Evolutionary conservation across 2,113 vertebrate species (phyloP).

Genomic region (Lonchura striata): DNA sequence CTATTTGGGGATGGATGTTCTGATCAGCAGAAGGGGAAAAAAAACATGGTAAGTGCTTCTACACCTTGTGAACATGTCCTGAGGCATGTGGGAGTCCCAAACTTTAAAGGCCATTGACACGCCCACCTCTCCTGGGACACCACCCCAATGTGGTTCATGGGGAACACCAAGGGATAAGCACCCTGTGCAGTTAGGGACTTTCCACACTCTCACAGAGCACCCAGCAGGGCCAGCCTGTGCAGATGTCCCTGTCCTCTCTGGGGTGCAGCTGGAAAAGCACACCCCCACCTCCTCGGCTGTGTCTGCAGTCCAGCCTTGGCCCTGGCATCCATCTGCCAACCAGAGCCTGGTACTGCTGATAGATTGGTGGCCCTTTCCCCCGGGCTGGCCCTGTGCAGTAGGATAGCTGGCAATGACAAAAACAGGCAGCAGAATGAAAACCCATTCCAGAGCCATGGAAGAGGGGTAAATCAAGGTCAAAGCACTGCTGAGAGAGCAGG

Average conservation of each 20-base stretch:
- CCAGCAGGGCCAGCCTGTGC: background rate
- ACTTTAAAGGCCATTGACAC: fast-evolving
- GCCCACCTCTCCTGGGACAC: background rate
- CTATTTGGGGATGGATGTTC: fast-evolving
- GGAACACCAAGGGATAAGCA: background rate
- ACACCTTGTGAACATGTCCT: background rate
- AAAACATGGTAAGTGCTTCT: fast-evolving
- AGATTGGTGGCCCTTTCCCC: background rate
- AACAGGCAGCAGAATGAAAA: fast-evolving
- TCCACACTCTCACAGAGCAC: background rate
- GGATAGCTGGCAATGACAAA: background rate
- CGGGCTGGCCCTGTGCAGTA: background rate
- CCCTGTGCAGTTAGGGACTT: background rate
- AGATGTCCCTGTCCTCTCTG: background rate
- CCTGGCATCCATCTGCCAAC: background rate
- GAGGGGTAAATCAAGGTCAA: background rate
- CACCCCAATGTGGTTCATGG: background rate
- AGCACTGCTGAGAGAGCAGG: background rate
- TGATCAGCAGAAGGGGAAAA: background rate
- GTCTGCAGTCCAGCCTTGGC: background rate
- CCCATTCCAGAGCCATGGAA: background rate
- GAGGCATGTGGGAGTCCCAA: background rate
- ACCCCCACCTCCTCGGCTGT: fast-evolving
- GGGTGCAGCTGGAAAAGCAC: background rate
- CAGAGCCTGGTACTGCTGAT: background rate